Conservation (phyloP, 2,888 invertebrate species). For the Pachycephus smyrnensis region DNA sequence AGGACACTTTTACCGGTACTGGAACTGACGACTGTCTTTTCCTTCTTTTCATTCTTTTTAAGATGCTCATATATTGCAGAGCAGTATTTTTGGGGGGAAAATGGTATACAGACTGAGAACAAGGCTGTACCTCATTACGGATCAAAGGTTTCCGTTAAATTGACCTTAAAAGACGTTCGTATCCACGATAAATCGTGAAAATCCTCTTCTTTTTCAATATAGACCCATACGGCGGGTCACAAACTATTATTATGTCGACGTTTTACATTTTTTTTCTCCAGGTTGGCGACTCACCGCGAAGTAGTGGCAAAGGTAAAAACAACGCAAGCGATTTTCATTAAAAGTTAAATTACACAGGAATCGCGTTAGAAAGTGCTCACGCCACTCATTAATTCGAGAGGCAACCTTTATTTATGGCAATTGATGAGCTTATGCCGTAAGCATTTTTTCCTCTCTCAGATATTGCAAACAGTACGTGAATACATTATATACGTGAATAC, state of each 20-base stretch:
- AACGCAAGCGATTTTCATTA: background rate
- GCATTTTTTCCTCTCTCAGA: too few species aligned
- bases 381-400: background rate
- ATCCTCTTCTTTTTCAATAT: background rate
- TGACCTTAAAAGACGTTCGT: background rate
- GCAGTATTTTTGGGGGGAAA: background rate
- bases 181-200: background rate
- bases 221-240: background rate
- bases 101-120: background rate
- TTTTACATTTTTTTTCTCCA: background rate
- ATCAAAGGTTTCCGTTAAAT: background rate
- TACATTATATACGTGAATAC: background rate
- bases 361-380: background rate
- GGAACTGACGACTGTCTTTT: background rate
- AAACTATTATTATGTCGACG: background rate
- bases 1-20: background rate
- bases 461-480: too few species aligned
- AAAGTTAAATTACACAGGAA: background rate
- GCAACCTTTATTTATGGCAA: background rate
- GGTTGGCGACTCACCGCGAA: background rate
- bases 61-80: background rate
- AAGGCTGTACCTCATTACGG: background rate
- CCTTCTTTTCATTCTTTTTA: background rate
- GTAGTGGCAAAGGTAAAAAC: background rate
- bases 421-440: background rate